Conservation (phyloP, 2,888 invertebrate genomes). For the Sabatieria punctata region DNA sequence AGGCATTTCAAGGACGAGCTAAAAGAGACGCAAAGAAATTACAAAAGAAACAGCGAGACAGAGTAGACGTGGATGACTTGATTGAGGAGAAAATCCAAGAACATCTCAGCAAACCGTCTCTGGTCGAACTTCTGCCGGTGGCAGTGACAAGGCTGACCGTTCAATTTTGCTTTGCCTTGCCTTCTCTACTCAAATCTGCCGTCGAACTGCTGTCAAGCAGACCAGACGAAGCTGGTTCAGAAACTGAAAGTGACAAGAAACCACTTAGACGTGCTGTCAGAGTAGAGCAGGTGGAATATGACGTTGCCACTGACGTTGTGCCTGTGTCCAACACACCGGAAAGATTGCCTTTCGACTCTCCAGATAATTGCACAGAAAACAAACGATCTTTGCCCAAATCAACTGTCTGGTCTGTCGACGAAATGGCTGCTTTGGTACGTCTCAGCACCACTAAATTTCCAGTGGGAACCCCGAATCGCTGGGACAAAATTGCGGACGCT, state of each 20-base stretch:
- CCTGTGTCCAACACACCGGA: slow-evolving; percentile 16
- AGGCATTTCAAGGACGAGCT: too few species aligned
- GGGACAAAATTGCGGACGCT: slow-evolving; percentile 73
- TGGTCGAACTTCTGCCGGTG: slow-evolving; percentile 14
- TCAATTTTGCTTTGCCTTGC: too few species aligned
- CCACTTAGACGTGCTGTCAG: too few species aligned
- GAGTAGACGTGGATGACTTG: slow-evolving; percentile 9
- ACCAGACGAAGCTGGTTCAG: too few species aligned
- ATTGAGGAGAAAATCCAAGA: slow-evolving; percentile 17
- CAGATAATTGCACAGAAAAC: neutral
- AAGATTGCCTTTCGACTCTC: slow-evolving; percentile 8
- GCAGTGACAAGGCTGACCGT: too few species aligned
- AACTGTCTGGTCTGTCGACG: slow-evolving; percentile 52
- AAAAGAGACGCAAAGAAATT: too few species aligned
- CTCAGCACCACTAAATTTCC: slow-evolving; percentile 57
- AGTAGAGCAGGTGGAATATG: slow-evolving; percentile 12
- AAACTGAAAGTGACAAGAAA: too few species aligned
- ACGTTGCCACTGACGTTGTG: slow-evolving; percentile 16
- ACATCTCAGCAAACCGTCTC: slow-evolving; percentile 19
- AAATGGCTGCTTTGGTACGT: slow-evolving; percentile 16
- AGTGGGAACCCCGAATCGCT: slow-evolving; percentile 61
- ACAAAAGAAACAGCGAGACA: too few species aligned
- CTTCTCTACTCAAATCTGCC: too few species aligned
- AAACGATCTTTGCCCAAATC: neutral
- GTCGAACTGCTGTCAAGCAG: too few species aligned